A percentile compares a stretch with the other conserved stretches of the same genome.
phyloP scores from a whole-genome alignment of 2,888 invertebrate species.

The Melanophora roralis region DNA sequence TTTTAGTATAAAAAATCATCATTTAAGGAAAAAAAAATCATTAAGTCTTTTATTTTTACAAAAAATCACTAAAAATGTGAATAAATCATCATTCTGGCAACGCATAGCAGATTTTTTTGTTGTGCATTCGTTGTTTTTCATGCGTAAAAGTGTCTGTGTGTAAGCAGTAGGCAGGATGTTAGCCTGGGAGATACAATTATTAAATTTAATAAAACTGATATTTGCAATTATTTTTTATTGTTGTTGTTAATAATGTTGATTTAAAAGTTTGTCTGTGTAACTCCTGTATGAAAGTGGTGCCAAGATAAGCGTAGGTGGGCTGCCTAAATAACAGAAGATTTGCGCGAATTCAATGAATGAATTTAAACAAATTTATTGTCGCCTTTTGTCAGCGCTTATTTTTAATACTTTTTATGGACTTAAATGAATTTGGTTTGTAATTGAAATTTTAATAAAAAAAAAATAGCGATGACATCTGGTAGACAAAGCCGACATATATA shows the following conservation, averaged over 20 bases:
- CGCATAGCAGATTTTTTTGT: conserved; percentile 43
- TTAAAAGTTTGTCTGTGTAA: background rate
- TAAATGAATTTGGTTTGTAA: conserved; percentile 56
- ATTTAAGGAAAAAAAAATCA: too few relatives aligned
- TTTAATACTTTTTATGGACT: conserved; percentile 9
- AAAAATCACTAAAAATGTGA: too few relatives aligned
- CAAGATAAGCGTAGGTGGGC: conserved; percentile 37
- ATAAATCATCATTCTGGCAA: too few relatives aligned
- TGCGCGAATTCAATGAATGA: conserved; percentile 46
- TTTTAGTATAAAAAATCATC: too few relatives aligned
- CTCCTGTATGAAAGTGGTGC: conserved; percentile 16
- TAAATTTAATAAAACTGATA: conserved; percentile 44
- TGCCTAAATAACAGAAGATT: background rate
- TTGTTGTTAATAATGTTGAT: conserved; percentile 45
- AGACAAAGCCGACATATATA: conserved; percentile 47
- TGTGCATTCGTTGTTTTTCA: too few relatives aligned
- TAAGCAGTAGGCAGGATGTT: conserved; percentile 32
- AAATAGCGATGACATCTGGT: conserved; percentile 60
- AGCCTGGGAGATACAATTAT: conserved; percentile 13
- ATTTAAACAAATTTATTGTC: conserved; percentile 35
- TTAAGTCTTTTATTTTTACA: too few relatives aligned
- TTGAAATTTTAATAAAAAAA: conserved; percentile 62
- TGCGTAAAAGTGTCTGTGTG: too few relatives aligned
- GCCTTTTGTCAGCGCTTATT: conserved; percentile 4
- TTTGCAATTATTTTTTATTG: conserved; percentile 43